A percentile compares a stretch with the other conserved stretches of the same genome.
These are phyloP conservation scores for Gobio occitaniae DNA, from an alignment of 2,797 vertebrate species.

Conservation along the genomic window DNA sequence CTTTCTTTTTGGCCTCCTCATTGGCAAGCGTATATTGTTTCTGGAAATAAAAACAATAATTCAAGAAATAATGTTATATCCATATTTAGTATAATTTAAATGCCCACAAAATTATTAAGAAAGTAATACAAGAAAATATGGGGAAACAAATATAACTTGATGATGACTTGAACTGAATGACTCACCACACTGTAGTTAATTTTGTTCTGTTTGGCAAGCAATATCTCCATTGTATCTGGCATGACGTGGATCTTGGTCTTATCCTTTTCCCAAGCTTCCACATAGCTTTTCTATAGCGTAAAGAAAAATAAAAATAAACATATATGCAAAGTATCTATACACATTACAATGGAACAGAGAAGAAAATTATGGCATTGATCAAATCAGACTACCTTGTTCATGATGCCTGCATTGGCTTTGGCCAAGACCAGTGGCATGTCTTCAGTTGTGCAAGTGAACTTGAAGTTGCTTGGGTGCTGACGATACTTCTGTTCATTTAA, in stretches of 20 bases:
- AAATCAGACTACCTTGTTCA: conserved; percentile 82
- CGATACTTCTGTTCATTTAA: conserved; percentile 87
- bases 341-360: not conserved
- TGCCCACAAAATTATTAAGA: not conserved
- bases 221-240: conserved; percentile 90
- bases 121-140: not conserved
- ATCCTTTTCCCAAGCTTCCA: conserved; percentile 88
- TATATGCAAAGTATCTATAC: not conserved
- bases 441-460: conserved; percentile 82
- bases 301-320: not conserved
- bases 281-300: conserved; percentile 83
- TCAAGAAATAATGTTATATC: not conserved
- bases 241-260: conserved; percentile 89
- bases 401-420: conserved; percentile 86
- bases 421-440: conserved; percentile 86
- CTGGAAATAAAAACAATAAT: conserved; percentile 66
- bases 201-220: conserved; percentile 85
- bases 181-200: conserved; percentile 86
- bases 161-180: not conserved
- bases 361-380: not conserved
- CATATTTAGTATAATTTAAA: not conserved
- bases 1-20: conserved; percentile 88
- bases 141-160: not conserved
- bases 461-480: conserved; percentile 80
- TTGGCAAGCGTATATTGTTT: conserved; percentile 88